Evolutionary conservation across 2,113 vertebrate genomes (phyloP).

Genomic region (Prionailurus viverrinus): DNA sequence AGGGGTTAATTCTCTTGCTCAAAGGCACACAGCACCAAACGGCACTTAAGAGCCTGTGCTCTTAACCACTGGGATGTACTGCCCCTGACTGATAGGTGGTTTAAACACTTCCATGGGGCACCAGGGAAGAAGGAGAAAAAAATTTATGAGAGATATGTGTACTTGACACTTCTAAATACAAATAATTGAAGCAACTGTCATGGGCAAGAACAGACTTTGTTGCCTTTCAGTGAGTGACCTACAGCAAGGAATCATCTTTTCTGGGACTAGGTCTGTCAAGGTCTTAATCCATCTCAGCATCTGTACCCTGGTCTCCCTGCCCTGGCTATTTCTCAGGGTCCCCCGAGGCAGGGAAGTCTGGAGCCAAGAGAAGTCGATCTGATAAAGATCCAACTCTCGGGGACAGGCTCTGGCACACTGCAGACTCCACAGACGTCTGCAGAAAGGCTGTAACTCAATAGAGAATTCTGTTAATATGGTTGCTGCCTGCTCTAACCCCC

Average conservation of each 20-base stretch:
- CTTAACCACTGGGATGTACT: not conserved
- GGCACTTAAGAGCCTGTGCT: fast-evolving
- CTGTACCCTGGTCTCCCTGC: not conserved
- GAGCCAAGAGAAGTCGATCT: not conserved
- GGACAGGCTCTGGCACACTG: not conserved
- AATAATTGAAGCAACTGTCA: fast-evolving
- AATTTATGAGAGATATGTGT: not conserved
- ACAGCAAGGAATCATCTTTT: fast-evolving
- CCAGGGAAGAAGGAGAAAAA: not conserved
- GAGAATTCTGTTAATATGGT: conserved; percentile 63
- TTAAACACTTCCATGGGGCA: not conserved
- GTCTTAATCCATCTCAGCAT: not conserved
- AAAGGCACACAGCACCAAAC: not conserved
- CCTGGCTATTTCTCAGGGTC: not conserved
- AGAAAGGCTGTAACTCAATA: conserved; percentile 67
- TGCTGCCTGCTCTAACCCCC: conserved; percentile 63
- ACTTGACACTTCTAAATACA: not conserved
- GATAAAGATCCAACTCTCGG: not conserved
- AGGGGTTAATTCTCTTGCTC: not conserved
- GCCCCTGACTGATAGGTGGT: not conserved
- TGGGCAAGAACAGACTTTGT: not conserved
- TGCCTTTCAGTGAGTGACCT: not conserved
- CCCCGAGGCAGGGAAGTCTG: not conserved
- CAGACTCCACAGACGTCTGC: not conserved
- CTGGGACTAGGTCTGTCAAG: not conserved